Evolutionary conservation across 2,113 vertebrate genomes (phyloP).

Genomic region (Paralichthys olivaceus): DNA sequence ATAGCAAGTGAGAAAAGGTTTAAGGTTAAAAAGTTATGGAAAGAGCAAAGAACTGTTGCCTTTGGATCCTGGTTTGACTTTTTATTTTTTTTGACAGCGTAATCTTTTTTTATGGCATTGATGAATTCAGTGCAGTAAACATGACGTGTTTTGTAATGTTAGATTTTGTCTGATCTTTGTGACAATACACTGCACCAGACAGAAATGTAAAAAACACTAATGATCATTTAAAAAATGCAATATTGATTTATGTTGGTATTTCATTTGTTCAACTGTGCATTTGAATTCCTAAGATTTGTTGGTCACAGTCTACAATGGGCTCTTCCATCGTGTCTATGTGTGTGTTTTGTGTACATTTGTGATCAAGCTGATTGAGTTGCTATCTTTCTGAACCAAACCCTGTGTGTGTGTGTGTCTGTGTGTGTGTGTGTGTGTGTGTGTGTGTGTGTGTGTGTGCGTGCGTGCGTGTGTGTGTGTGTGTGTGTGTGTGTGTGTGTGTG

Average conservation of each 20-base stretch:
- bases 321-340: background rate
- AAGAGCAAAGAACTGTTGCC: background rate
- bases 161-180: background rate
- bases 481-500: slow-evolving; percentile 17
- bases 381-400: slow-evolving; percentile 42
- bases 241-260: background rate
- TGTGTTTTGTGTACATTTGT: slow-evolving; percentile 9
- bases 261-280: background rate
- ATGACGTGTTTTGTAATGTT: background rate
- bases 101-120: background rate
- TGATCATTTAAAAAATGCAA: background rate
- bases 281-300: background rate
- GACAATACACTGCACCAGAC: no score
- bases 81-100: background rate
- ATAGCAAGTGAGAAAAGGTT: background rate
- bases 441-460: background rate
- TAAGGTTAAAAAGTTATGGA: background rate
- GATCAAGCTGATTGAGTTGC: slow-evolving; percentile 35
- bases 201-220: no score
- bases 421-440: slow-evolving; percentile 15
- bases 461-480: background rate
- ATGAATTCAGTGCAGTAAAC: background rate
- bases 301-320: background rate
- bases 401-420: slow-evolving; percentile 14
- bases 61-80: background rate